These are phyloP conservation scores for Ailuropoda melanoleuca DNA, from an alignment of 2,113 vertebrate species.

Conservation along the genomic window DNA sequence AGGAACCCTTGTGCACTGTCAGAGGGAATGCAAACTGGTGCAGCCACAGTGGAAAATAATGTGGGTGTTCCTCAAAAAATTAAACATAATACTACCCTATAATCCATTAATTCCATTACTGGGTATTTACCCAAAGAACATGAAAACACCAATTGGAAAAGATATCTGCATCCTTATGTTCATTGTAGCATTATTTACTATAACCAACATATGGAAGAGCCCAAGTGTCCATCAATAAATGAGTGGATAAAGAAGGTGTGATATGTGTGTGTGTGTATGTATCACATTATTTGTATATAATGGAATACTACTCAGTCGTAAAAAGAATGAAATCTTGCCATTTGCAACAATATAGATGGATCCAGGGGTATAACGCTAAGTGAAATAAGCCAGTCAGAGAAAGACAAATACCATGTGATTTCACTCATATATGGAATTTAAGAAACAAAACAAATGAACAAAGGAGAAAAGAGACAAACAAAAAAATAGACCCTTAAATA, in stretches of 20 bases:
- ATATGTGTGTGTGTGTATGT: not conserved
- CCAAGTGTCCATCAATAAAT: not conserved
- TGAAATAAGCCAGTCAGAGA: not conserved
- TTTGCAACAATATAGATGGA: not conserved
- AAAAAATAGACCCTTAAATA: not conserved
- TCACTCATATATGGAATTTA: not conserved
- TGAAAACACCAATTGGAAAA: not conserved
- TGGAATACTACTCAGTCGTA: not conserved
- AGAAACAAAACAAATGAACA: not conserved
- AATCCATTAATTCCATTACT: not conserved
- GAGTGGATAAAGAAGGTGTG: not conserved
- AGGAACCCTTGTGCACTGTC: not conserved
- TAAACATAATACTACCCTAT: not conserved
- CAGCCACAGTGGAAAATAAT: not conserved
- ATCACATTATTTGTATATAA: not conserved
- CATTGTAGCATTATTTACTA: not conserved
- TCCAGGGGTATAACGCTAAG: not conserved
- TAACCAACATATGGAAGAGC: not conserved
- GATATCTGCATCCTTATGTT: not conserved
- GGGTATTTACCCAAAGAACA: not conserved
- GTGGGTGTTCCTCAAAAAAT: not conserved
- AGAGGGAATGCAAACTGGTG: not conserved
- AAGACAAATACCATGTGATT: not conserved
- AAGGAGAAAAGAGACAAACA: not conserved
- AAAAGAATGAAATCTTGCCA: not conserved